Percentiles rank a stretch among this genome's conserved stretches.
phyloP scores from a whole-genome alignment of 1,140 invertebrate species.

The Ctenoplectra terminalis region DNA sequence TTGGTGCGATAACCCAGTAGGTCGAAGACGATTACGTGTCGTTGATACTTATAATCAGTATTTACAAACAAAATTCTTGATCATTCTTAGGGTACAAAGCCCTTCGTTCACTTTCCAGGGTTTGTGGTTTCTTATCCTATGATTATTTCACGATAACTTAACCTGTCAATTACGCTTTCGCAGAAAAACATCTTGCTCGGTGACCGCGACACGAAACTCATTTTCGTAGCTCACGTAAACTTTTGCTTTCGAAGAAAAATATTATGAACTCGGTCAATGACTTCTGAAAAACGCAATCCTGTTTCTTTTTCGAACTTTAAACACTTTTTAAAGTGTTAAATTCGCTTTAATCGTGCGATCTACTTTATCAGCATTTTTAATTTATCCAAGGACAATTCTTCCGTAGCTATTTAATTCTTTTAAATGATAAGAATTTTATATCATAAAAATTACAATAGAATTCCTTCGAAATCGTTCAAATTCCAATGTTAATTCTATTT shows the following conservation, averaged over 20 bases:
- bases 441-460: background rate
- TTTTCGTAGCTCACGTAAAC: slow-evolving; percentile 13
- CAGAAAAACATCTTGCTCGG: background rate
- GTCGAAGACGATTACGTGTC: slow-evolving; percentile 59
- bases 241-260: background rate
- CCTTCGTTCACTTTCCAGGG: slow-evolving; percentile 50
- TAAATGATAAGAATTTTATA: background rate
- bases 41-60: slow-evolving; percentile 50
- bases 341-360: background rate
- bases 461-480: background rate
- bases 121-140: slow-evolving; percentile 17
- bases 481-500: slow-evolving; percentile 28
- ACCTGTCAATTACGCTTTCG: slow-evolving; percentile 49
- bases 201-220: slow-evolving; percentile 9
- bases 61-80: slow-evolving; percentile 62
- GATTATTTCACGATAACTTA: slow-evolving; percentile 42
- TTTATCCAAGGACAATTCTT: background rate
- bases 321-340: background rate
- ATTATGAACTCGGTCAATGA: background rate
- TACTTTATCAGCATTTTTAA: background rate
- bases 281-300: background rate
- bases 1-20: slow-evolving; percentile 52
- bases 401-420: background rate
- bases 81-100: slow-evolving; percentile 50
- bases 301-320: background rate